Evolutionary conservation across 2,888 invertebrate species (phyloP).

Genomic region (Harpalus rufipes): DNA sequence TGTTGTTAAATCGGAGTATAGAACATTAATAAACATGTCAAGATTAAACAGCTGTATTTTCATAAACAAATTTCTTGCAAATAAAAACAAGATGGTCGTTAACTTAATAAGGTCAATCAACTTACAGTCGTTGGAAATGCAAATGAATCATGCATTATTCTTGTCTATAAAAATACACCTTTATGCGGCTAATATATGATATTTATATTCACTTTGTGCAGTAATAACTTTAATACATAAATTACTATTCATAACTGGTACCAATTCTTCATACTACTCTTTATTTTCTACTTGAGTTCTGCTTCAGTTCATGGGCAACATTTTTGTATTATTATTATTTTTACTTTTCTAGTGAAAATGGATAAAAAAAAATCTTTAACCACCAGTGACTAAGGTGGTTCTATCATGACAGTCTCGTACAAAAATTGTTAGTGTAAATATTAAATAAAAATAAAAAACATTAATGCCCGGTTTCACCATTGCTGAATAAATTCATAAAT

Average conservation of each 20-base stretch:
- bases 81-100: slow-evolving; percentile 15
- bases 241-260: slow-evolving; percentile 7
- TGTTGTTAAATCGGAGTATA: background rate
- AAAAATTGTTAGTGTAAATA: no score
- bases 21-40: slow-evolving; percentile 17
- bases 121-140: slow-evolving; percentile 3
- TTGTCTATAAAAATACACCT: slow-evolving; percentile 17
- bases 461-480: no score
- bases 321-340: no score
- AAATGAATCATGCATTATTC: slow-evolving; percentile 21
- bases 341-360: no score
- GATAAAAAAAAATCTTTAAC: no score
- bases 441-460: no score
- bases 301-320: no score
- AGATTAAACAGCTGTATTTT: slow-evolving; percentile 13
- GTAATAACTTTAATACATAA: slow-evolving; percentile 16
- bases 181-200: slow-evolving; percentile 14
- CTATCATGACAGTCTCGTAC: no score
- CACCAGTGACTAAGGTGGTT: no score
- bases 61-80: slow-evolving; percentile 22
- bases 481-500: no score
- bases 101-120: slow-evolving; percentile 33
- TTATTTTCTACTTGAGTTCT: no score
- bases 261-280: no score
- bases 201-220: slow-evolving; percentile 26